phyloP scores from a whole-genome alignment of 2,113 vertebrate genomes.

The Polyodon spathula region DNA sequence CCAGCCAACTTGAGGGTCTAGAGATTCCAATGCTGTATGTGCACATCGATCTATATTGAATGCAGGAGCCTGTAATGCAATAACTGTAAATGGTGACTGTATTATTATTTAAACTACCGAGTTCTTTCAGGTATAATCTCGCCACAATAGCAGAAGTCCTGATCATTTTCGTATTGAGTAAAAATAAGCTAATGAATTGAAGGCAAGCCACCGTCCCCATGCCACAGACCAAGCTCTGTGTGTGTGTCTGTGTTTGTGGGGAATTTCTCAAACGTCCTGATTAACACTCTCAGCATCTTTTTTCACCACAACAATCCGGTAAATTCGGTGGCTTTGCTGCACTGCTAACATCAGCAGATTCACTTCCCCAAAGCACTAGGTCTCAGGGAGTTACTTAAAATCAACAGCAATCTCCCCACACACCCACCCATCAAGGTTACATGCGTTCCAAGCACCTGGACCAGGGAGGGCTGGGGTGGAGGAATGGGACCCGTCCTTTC shows the following conservation, averaged over 20 bases:
- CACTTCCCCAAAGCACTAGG: constrained; percentile 29
- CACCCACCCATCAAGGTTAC: no score
- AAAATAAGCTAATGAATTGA: constrained; percentile 4
- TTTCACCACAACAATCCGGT: constrained; percentile 22
- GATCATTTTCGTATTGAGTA: constrained; percentile 6
- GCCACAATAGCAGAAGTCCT: constrained; percentile 1
- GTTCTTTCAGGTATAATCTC: constrained; percentile 5
- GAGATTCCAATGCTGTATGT: no score
- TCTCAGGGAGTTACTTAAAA: constrained; percentile 5
- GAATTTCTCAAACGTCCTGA: constrained; percentile 17
- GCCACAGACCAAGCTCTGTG: not conserved
- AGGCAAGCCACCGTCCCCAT: constrained; percentile 6
- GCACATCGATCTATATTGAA: no score
- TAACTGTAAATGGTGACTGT: no score
- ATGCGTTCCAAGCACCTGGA: no score
- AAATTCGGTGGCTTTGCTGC: constrained; percentile 19
- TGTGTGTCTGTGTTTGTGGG: constrained; percentile 5
- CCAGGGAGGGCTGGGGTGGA: no score
- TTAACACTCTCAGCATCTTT: constrained; percentile 18
- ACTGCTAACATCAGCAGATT: constrained; percentile 39
- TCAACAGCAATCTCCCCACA: no score
- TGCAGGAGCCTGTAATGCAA: no score
- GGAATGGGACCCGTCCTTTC: no score
- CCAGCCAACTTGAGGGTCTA: no score
- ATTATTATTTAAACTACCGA: no score